Conservation (phyloP, 2,113 vertebrate genomes). For the Spea multiplicata region DNA sequence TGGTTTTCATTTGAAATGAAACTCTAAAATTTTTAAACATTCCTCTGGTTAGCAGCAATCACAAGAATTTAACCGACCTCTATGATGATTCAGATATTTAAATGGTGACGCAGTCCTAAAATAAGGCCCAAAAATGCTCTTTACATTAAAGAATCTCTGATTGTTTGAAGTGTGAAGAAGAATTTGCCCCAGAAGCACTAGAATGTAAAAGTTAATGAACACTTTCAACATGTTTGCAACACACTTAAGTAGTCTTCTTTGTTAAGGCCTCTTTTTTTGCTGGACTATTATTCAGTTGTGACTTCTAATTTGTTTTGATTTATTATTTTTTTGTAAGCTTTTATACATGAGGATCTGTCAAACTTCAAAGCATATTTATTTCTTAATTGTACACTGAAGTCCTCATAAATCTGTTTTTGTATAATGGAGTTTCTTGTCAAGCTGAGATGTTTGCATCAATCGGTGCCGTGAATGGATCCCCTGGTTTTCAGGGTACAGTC, state of each 20-base stretch:
- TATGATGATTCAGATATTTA: conserved; percentile 23
- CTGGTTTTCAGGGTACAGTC: no score
- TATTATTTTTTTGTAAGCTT: conserved; percentile 39
- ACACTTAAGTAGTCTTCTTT: conserved; percentile 28
- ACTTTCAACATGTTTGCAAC: conserved; percentile 22
- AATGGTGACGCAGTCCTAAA: conserved; percentile 35
- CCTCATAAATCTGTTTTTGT: no score
- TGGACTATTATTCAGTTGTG: conserved; percentile 8
- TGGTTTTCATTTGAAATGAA: conserved; percentile 14
- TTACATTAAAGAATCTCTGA: conserved; percentile 45
- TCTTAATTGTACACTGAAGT: conserved; percentile 1
- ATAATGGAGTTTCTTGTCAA: no score
- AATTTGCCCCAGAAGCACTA: conserved; percentile 24
- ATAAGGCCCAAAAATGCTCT: background rate
- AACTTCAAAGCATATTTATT: conserved; percentile 44
- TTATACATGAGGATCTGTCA: conserved; percentile 23
- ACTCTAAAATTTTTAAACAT: conserved; percentile 20
- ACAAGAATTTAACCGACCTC: conserved; percentile 36
- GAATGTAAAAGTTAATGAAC: conserved; percentile 31
- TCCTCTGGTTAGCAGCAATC: conserved; percentile 17
- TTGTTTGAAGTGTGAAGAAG: conserved; percentile 37
- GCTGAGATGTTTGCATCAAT: no score
- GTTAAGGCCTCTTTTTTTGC: conserved; percentile 11
- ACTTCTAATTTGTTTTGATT: conserved; percentile 41
- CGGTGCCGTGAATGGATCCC: background rate